Conservation (phyloP, 2,797 vertebrate genomes). For the Phrynocephalus vlangalii region DNA sequence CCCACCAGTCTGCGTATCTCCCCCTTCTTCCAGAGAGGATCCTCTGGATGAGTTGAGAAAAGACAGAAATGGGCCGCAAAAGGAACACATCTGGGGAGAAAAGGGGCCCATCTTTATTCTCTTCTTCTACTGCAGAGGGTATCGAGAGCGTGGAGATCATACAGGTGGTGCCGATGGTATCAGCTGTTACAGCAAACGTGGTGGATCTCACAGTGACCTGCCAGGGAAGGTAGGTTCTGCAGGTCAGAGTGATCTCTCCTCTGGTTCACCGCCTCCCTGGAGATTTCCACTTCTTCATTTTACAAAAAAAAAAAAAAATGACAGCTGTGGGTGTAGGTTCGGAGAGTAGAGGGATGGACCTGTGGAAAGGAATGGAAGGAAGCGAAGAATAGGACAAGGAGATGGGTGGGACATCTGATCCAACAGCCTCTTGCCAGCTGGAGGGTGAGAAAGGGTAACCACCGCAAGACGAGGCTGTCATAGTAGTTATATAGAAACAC, state of each 20-base stretch:
- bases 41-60: background rate
- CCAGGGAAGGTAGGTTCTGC: slow-evolving; percentile 87
- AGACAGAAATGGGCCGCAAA: background rate
- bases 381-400: background rate
- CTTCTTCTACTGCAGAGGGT: slow-evolving; percentile 81
- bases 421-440: background rate
- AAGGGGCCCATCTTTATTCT: background rate
- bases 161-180: slow-evolving; percentile 80
- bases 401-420: background rate
- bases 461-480: background rate
- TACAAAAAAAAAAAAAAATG: too few species aligned
- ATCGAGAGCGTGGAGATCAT: slow-evolving; percentile 93
- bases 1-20: background rate
- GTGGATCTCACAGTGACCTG: slow-evolving; percentile 92
- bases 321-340: background rate
- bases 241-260: background rate
- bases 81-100: background rate
- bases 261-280: background rate
- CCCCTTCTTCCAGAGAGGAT: too few species aligned
- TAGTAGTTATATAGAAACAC: background rate
- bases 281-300: background rate
- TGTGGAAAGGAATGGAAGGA: background rate
- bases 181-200: slow-evolving; percentile 79
- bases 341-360: background rate
- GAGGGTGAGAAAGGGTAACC: background rate